Evolutionary conservation across 2,888 invertebrate genomes (phyloP), one percentile per base, ranked within the genome.

Genomic region (Pogonocherus hispidulus): DNA sequence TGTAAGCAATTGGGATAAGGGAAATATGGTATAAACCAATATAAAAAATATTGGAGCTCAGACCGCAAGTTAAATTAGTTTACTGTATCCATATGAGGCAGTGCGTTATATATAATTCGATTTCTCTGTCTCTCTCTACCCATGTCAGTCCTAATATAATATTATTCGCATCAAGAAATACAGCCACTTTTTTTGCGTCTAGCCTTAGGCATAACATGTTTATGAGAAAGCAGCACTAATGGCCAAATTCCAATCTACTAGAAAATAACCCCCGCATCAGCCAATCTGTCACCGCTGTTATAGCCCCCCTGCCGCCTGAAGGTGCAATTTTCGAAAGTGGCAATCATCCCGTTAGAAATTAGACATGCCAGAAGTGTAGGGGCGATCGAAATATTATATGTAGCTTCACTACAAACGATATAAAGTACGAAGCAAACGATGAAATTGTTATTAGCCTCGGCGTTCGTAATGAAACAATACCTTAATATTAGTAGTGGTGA

Each of bases 291-390:
- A 67, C 52, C 32, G 47, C 6, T 27, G 47, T 51, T 62, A 51
- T 62, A 9, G 51, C 41, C 14, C n/a, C 16, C 41, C 41, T 41
- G 54, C 35, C 59, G 51, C 63, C 44, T 32, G 37, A 41, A 67
- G 71, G 62, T 55, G 63, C 72, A 70, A 73, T 71, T 71, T 67
- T 63, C 59, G 54, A 66, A 71, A 73, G 71, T 71, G 73, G 71
- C 73, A 73, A 73, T 73, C 73, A 73, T 73, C 62, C 73, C 69
- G 55, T 66, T 69, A 54, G 71, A 69, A 73, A 73, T 73, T 73
- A 73, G 67, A 71, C 70, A 73, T 71, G 67, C 69, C 69, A 54
- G 63, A 59, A 66, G 35, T 59, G 27, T 27, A 27, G 8, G 27
- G 27, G 27, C 27, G 27, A 8, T 27, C 3, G 27, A 27, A n/a